Base-by-base conservation (phyloP, 2,113 vertebrate species). In the Nematolebias whitei region DNA sequence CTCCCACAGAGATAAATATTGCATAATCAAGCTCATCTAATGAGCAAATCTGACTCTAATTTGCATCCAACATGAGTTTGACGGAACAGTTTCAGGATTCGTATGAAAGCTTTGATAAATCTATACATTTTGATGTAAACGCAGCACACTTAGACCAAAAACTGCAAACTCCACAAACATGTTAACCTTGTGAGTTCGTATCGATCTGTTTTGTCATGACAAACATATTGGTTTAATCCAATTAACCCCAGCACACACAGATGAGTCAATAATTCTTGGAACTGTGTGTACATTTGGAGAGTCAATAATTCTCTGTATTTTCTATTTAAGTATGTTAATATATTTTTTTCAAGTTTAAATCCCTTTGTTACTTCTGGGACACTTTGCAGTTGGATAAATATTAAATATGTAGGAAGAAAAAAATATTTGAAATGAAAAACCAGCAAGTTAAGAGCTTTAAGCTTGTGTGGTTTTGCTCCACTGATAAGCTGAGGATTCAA, bases 221-320 rank as follows among this genome's bases (percentile, higher is more conserved):
- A 61, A 35, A 53, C n/a, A 49, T 43, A 26, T 63, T 41, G 62
- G 24, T 64, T 64, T 43, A 64, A 53, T 32, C 49, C 39, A 64
- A 53, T 64, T 43, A 64, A 29, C 49, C 23, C 49, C 19, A 12
- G 35, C 3, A 1, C 45, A 63, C 29, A 41, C 23, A 12, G 23
- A 29, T 1, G 16, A 20, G 10, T 43, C 49, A 52, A 61, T 61
- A 53, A 23, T 41, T 64, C 12, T 10, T 29, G 40, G 41, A 45
- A 26, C 26, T 18, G 0, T 75, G 26, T 20, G 29, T 54, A 41
- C 45, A 52, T 29, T 51, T 16, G 39, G 20, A 32, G 16, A 32
- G 29, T 56, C 39, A 12, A 19, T 59, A 45, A 53, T 51, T 48
- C 16, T 23, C 41, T 20, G 57, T 32, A 45, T 45, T 15, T 16